These are phyloP conservation scores for Eueides isabella DNA, from an alignment of 1,140 invertebrate genomes.

Conservation along the genomic window DNA sequence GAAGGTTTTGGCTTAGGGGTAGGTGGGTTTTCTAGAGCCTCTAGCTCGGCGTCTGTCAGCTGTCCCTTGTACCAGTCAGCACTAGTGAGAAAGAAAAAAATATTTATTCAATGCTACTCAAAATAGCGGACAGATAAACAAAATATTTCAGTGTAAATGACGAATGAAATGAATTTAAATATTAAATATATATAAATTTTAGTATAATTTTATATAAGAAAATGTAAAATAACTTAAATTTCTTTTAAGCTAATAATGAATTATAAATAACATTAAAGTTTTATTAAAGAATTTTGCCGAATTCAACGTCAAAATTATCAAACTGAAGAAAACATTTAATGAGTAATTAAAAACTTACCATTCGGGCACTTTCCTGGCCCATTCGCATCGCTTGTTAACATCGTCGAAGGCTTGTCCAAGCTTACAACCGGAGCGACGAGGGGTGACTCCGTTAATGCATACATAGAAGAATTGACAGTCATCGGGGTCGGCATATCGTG, in stretches of 20 bases:
- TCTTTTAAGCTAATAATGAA: neutral
- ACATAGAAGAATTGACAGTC: slow-evolving; percentile 97
- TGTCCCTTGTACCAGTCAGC: slow-evolving; percentile 94
- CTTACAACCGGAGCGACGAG: slow-evolving; percentile 92
- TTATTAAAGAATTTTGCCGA: too few relatives aligned
- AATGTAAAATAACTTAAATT: neutral
- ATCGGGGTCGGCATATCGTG: slow-evolving; percentile 92
- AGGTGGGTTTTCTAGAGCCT: slow-evolving; percentile 89
- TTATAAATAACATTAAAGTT: too few relatives aligned
- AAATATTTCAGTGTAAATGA: too few relatives aligned
- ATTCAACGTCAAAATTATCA: too few relatives aligned
- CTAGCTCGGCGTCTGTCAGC: slow-evolving; percentile 90
- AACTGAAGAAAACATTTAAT: too few relatives aligned
- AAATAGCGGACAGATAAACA: too few relatives aligned
- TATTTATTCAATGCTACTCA: too few relatives aligned
- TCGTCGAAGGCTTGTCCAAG: slow-evolving; percentile 96
- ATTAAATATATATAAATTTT: too few relatives aligned
- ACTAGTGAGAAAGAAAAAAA: slow-evolving; percentile 79
- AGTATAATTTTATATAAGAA: too few relatives aligned
- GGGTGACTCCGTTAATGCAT: slow-evolving; percentile 92
- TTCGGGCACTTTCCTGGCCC: slow-evolving; percentile 94
- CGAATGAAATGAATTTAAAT: too few relatives aligned
- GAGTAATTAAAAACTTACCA: slow-evolving; percentile 84
- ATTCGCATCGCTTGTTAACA: slow-evolving; percentile 90
- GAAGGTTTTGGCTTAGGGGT: slow-evolving; percentile 84